These are phyloP conservation scores for Drosophila formosana DNA, from an alignment of 2,888 invertebrate species.

Conservation along the genomic window DNA sequence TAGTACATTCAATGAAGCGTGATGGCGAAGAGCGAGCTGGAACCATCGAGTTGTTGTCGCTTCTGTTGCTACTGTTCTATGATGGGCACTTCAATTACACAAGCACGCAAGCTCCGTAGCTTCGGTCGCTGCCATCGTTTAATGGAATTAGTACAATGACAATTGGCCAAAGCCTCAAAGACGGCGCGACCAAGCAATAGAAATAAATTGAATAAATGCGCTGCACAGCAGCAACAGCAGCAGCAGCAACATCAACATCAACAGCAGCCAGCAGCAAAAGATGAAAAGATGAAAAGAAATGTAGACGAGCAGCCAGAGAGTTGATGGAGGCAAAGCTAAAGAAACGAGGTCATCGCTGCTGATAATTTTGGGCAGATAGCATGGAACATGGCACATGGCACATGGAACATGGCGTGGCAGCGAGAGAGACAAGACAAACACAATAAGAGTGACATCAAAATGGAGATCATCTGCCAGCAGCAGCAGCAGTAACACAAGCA, in stretches of 20 bases:
- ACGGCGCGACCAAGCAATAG: slow-evolving; percentile 63
- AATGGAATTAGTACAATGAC: slow-evolving; percentile 81
- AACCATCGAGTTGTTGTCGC: slow-evolving; percentile 61
- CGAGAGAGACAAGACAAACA: background rate
- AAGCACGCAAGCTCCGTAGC: slow-evolving; percentile 65
- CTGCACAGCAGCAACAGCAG: slow-evolving; percentile 51
- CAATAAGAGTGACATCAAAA: slow-evolving; percentile 24
- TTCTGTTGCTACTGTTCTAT: slow-evolving; percentile 46
- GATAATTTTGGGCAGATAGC: slow-evolving; percentile 79
- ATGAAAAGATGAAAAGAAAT: slow-evolving; percentile 31
- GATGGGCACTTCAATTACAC: slow-evolving; percentile 75
- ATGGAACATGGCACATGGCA: slow-evolving; percentile 44
- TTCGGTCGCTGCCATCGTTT: slow-evolving; percentile 56
- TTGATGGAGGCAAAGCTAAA: slow-evolving; percentile 26
- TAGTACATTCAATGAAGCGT: slow-evolving; percentile 72
- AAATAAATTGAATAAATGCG: slow-evolving; percentile 79
- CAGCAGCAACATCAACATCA: slow-evolving; percentile 38
- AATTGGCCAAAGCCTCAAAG: slow-evolving; percentile 79
- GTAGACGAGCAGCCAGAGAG: slow-evolving; percentile 19
- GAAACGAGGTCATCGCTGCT: slow-evolving; percentile 68
- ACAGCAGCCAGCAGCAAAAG: slow-evolving; percentile 13
- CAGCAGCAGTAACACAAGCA: slow-evolving; percentile 15
- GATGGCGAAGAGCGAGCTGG: slow-evolving; percentile 52
- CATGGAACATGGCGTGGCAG: slow-evolving; percentile 23
- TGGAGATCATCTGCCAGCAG: slow-evolving; percentile 60